These are phyloP conservation scores for Caenorhabditis wallacei DNA, from an alignment of 2,888 invertebrate genomes.

Conservation along the genomic window DNA sequence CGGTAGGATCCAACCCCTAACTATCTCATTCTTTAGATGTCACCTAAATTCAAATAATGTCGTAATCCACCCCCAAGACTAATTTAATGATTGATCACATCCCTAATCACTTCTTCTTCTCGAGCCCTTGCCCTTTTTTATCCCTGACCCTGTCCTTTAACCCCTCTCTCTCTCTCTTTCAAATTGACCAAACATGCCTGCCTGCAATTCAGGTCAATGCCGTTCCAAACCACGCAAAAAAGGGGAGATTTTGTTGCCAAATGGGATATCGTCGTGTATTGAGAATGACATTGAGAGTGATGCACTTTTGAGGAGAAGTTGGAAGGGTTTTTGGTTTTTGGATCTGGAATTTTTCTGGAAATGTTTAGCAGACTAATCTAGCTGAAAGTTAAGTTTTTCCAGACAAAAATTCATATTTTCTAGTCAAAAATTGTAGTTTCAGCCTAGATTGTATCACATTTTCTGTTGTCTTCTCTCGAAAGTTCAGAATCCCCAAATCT, in stretches of 20 bases:
- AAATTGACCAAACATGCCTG: constrained; percentile 1
- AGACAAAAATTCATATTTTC: too few relatives aligned
- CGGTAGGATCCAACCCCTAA: too few relatives aligned
- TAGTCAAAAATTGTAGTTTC: too few relatives aligned
- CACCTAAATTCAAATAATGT: background rate
- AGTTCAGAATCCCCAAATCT: too few relatives aligned
- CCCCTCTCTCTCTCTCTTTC: background rate
- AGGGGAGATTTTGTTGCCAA: background rate
- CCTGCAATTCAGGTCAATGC: constrained; percentile 3
- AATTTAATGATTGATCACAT: constrained; percentile 8
- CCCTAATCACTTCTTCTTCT: background rate
- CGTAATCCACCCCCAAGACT: background rate
- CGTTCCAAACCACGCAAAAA: background rate
- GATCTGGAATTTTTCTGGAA: too few relatives aligned
- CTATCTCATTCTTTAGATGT: too few relatives aligned
- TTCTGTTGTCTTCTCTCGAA: too few relatives aligned
- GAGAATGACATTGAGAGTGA: background rate
- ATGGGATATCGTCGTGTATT: background rate
- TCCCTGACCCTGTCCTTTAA: background rate
- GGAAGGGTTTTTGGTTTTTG: background rate
- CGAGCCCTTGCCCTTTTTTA: background rate
- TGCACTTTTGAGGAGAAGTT: background rate
- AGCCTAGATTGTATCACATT: too few relatives aligned
- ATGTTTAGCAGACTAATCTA: too few relatives aligned
- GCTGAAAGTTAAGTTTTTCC: too few relatives aligned